phyloP scores from a whole-genome alignment of 1,140 invertebrate genomes.

The Bombus pascuorum region DNA sequence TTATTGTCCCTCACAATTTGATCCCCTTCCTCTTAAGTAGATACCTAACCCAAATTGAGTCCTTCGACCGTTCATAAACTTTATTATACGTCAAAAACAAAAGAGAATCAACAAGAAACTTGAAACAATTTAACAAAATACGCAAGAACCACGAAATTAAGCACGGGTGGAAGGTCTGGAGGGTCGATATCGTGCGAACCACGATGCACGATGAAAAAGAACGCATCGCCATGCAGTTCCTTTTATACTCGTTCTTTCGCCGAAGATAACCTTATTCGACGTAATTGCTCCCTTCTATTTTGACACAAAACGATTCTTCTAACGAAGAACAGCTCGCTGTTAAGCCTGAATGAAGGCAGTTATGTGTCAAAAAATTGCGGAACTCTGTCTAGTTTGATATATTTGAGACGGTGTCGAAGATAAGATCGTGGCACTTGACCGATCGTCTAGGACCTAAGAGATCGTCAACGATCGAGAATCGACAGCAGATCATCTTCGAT shows the following conservation, averaged over 20 bases:
- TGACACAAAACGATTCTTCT: slow-evolving; percentile 28
- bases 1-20: background rate
- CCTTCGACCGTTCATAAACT: background rate
- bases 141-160: background rate
- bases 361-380: slow-evolving; percentile 13
- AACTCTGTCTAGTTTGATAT: slow-evolving; percentile 10
- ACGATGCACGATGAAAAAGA: background rate
- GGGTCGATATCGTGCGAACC: background rate
- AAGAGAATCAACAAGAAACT: background rate
- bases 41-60: background rate
- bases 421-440: slow-evolving; percentile 34
- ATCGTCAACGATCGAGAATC: slow-evolving; percentile 36
- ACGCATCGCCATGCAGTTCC: background rate
- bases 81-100: background rate
- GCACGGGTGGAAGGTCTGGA: background rate
- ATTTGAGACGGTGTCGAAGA: slow-evolving; percentile 37
- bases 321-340: background rate
- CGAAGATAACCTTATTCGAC: background rate
- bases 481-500: slow-evolving; percentile 8
- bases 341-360: background rate
- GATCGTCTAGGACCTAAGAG: slow-evolving; percentile 15
- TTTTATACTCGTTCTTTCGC: background rate
- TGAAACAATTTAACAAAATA: background rate
- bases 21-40: background rate
- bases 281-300: slow-evolving; percentile 21